Evolutionary conservation across 1,140 invertebrate species (phyloP), one percentile per base, ranked within the genome.

Genomic region (Drosophila orosa): DNA sequence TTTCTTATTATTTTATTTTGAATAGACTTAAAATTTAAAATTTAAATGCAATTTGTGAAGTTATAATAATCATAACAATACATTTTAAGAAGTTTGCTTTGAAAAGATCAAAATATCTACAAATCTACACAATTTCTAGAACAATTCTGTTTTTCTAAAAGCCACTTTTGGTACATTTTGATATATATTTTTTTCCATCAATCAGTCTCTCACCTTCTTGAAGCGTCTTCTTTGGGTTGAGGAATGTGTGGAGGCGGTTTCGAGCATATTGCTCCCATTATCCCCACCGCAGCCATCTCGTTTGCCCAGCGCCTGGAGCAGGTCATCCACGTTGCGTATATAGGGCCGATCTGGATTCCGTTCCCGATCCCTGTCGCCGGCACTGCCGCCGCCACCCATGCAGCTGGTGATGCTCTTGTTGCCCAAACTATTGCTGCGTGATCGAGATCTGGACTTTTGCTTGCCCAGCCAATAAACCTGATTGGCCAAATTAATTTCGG

Each of bases 401-500:
- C 82, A 90, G 44, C 86, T 83, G 50, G 66, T 65, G 3, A 84
- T 56, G 48, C 78, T 85, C 48, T 74, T 83, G 44, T 81, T 90
- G 61, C 86, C 83, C 66, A 90, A 25, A 77, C 90, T 91, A 50
- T 91, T 91, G 78, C 90, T 91, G 27, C 90, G 90, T 12, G 90
- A 91, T 24, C 86, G 78, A 13, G 87, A 81, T 35, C 87, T 74
- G 3, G 84, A 39, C 13, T 79, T 81, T 50, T 91, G 85, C 66
- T 91, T 91, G 68, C 89, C 90, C 59, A 91, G 61, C 75, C 80
- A 87, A 52, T 81, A 91, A 45, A 91, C 78, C 31, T 91, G 87
- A 78, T 91, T 91, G 37, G 82, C 90, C 58, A 89, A 67, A 90
- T 84, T 90, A 27, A 91, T 91, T 59, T 91, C 90, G 3, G 76